Conservation (phyloP, 2,888 invertebrate genomes). For the Tanypteryx hageni region DNA sequence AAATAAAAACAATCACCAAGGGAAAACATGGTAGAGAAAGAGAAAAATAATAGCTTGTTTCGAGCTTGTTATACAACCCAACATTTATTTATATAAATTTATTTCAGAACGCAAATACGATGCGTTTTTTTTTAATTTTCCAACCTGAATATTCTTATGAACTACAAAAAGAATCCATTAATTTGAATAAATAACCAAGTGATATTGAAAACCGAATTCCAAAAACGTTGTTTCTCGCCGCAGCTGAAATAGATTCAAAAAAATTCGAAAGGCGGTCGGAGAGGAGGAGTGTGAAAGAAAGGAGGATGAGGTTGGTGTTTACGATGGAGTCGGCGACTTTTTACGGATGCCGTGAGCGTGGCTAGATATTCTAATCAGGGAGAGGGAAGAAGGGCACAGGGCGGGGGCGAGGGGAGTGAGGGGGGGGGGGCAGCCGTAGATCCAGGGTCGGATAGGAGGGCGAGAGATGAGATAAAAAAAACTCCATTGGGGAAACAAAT, state of each 20-base stretch:
- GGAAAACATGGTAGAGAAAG: too few relatives aligned
- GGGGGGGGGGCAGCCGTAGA: not conserved
- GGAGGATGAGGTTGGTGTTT: not conserved
- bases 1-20: too few relatives aligned
- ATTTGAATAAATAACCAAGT: too few relatives aligned
- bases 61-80: too few relatives aligned
- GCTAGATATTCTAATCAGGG: conserved; percentile 15
- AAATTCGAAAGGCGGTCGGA: not conserved
- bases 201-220: not conserved
- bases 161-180: too few relatives aligned
- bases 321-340: not conserved
- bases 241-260: not conserved
- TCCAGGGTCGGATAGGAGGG: not conserved
- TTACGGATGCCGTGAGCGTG: conserved; percentile 26
- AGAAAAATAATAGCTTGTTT: too few relatives aligned
- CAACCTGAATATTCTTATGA: too few relatives aligned
- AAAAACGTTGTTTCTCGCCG: conserved; percentile 16
- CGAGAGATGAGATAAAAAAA: not conserved
- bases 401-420: not conserved
- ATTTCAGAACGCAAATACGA: too few relatives aligned
- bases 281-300: not conserved
- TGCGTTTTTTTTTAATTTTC: too few relatives aligned
- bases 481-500: not conserved
- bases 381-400: not conserved
- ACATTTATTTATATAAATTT: too few relatives aligned